Base-by-base conservation (phyloP, 2,888 invertebrate species). In the Polydrusus tereticollis region DNA sequence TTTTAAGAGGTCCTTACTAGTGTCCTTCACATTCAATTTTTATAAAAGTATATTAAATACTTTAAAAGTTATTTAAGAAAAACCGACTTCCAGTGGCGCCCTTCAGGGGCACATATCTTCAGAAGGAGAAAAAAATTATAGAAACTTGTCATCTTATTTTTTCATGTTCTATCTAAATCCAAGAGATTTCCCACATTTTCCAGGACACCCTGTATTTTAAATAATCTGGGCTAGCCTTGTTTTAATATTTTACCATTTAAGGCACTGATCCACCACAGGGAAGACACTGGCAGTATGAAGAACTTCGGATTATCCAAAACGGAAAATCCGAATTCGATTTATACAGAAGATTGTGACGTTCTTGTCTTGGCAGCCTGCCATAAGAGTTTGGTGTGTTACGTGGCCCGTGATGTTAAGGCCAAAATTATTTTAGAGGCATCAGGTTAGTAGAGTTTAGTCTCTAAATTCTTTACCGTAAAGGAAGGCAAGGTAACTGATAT, bases 361-460 rank as follows among this genome's bases (percentile, higher is more conserved):
- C 74, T 85, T 26, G 77, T 85, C 3, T 75, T 85, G 18, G 80
- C 84, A 0, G 83, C 82, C 2, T 72, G 75, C 14, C 83, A 84
- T n/a, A 83, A 82, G 66, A 80, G 80, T 57, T 64, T 86, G 12
- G 75, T 73, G 26, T 84, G 83, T 75, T 78, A 82, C 67, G 75
- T 80, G 12, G 84, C 85, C 2, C 80, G 82, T 43, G 78, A 80
- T 58, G 77, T 85, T 12, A 78, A 82, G 72, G 85, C 85, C 1
- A 84, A 83, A 74, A 73, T 85, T 4, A 77, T 85, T 18, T 69
- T 85, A 1, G 86, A 86, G 77, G 84, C 82, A 6, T 81, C 84
- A 10, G 70, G 74, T 74, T 41, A 10, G 10, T 47, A 45, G 0
- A 5, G n/a, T 41, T 41, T 1, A 1, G 8, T 41, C n/a, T 12